These are phyloP conservation scores for Paraplagusia blochii DNA, from an alignment of 2,113 vertebrate genomes.

Conservation along the genomic window DNA sequence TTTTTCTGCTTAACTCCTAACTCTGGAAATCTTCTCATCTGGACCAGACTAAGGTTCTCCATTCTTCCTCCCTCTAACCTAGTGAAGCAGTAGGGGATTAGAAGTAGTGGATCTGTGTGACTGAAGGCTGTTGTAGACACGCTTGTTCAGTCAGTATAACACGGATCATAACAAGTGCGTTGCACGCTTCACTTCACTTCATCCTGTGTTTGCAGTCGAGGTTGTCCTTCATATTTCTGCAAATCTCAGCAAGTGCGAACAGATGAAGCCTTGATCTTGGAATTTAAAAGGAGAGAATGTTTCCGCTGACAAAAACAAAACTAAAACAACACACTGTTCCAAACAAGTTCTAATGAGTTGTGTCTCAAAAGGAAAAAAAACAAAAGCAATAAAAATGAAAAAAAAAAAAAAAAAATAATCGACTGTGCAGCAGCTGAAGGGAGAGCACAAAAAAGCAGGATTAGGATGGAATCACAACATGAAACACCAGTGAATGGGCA, in stretches of 20 bases:
- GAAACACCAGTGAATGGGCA: too few species aligned
- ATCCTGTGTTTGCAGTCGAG: neutral
- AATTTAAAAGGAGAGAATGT: neutral
- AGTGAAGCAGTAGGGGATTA: neutral
- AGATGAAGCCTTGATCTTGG: neutral
- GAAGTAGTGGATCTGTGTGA: conserved; percentile 2
- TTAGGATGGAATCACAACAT: too few species aligned
- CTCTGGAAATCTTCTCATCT: neutral
- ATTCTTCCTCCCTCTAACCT: conserved; percentile 2
- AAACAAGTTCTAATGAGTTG: neutral
- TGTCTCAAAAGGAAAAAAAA: neutral
- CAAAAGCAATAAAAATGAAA: too few species aligned
- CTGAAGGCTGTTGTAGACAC: neutral
- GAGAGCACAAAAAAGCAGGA: too few species aligned
- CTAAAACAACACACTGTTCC: neutral
- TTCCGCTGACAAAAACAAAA: neutral
- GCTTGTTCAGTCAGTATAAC: neutral
- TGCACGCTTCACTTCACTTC: neutral
- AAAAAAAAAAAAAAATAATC: too few species aligned
- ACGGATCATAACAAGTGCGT: neutral
- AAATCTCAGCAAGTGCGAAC: neutral
- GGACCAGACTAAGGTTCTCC: neutral
- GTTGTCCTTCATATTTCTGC: neutral
- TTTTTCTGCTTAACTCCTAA: conserved; percentile 10
- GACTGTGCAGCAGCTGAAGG: too few species aligned